Evolutionary conservation across 2,888 invertebrate genomes (phyloP), one percentile per base, ranked within the genome.

Genomic region (Mythimna ferrago): DNA sequence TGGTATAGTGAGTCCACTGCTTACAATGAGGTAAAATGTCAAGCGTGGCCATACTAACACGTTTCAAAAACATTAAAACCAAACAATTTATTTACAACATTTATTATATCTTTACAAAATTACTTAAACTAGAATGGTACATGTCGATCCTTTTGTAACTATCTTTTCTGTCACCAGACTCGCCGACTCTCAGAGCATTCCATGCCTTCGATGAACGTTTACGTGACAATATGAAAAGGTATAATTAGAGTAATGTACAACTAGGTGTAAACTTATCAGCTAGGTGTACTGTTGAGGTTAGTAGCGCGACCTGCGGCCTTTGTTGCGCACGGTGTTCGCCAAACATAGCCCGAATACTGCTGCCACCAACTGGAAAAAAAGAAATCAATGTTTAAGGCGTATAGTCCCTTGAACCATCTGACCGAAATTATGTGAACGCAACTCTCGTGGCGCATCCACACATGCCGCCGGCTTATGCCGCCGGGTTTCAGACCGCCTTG

Each of bases 301-400:
- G 89, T 95, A 95, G 63, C 89, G 91, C 2, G 93, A 76, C 87
- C 98, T 96, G 88, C 98, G 97, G 89, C 97, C 96, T 85, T 98
- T 97, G 93, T 98, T 98, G 92, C 97, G 97, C 86, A 98, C 98
- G 89, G 98, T 98, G 92, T 98, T 98, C 26, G 98, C 98, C 89
- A 99, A 94, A 90, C 98, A 99, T 89, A 99, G 97, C 6, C 98
- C 98, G 90, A 99, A 98, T 78, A 98, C 97, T 38, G 98, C 98
- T 5, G 98, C 98, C 78, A 98, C 93, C 86, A 98, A 93, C 98
- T 98, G 96, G 9, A 87, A 87, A 21, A 74, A 9, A 64, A 41
- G 1, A 74, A 14, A 35, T 60, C 7, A 61, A 19, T 21, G 57
- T 21, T 53, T 41, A 53, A n/a, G n/a, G n/a, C n/a, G n/a, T n/a